Evolutionary conservation across 2,888 invertebrate species (phyloP).

Genomic region (Taphrorychus bicolor): DNA sequence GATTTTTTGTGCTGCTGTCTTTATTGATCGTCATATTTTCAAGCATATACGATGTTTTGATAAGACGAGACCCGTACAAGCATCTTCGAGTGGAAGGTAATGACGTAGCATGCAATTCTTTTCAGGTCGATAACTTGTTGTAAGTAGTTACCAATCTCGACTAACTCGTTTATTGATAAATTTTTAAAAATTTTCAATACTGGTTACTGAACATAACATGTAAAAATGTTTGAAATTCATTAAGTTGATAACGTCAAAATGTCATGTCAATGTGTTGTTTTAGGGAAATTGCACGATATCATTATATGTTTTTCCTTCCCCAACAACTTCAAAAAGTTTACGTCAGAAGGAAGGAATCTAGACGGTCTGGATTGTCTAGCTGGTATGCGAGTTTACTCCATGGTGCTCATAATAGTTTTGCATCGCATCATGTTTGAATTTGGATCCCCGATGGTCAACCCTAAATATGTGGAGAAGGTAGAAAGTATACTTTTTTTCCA

Average conservation of each 20-base stretch:
- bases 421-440: conserved; percentile 53
- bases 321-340: conserved; percentile 49
- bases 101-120: neutral
- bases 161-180: too few species aligned
- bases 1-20: conserved; percentile 37
- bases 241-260: neutral
- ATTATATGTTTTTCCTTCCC: conserved; percentile 50
- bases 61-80: conserved; percentile 39
- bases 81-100: conserved; percentile 39
- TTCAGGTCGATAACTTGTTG: neutral
- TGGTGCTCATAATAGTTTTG: conserved; percentile 52
- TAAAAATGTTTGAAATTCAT: neutral
- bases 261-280: conserved; percentile 35
- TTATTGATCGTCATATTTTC: conserved; percentile 39
- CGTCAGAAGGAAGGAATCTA: conserved; percentile 40
- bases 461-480: conserved; percentile 51
- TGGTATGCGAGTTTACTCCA: conserved; percentile 52
- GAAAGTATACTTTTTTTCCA: neutral
- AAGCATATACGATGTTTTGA: conserved; percentile 45
- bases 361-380: conserved; percentile 52
- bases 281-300: conserved; percentile 46
- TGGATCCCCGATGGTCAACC: conserved; percentile 51
- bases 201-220: neutral
- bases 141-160: too few species aligned
- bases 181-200: too few species aligned